Evolutionary conservation across 2,113 vertebrate genomes (phyloP), one percentile per base, ranked within the genome.

Genomic region (Etia nguti): DNA sequence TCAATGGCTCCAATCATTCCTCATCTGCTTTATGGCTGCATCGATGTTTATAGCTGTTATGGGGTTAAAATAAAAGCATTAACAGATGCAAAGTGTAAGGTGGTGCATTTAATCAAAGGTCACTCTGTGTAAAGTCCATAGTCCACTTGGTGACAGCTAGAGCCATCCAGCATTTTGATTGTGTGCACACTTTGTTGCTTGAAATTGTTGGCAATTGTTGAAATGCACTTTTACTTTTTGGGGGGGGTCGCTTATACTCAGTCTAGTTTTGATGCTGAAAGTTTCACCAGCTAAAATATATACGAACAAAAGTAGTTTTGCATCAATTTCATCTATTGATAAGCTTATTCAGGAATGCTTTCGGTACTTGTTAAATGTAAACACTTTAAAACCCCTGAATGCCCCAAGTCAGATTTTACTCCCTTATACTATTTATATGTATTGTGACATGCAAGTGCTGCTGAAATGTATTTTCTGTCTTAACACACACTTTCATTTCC

Each of bases 1-100:
- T 95, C 94, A 94, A 93, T 94, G 92, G 88, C 89, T 93, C 81
- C 91, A 92, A 94, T 96, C 92, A 91, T 96, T 94, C 89, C 93
- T 95, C 95, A 92, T 95, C 92, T 68, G 90, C 91, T 96, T 96
- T 95, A 95, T 92, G 81, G 87, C 87, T 84, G 41, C 82, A 43
- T 55, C 4, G 92, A 96, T 94, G 41, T 96, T 96, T 96, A 96
- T 93, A 41, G 93, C 88, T 90, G 94, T 93, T 95, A 86, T 86
- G 93, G 94, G 94, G 90, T 93, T 95, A 90, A 95, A 92, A 92
- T 92, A 92, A 90, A 93, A 89, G 87, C 89, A 91, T 92, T 90
- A 95, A 92, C 48, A 56, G 91, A 86, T 84, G 88, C 55, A 81
- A 34, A 83, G 86, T 90, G 88, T 79, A 85, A 55, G 70, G 85